phyloP scores from a whole-genome alignment of 2,797 vertebrate genomes.

The Austrolebias charrua region DNA sequence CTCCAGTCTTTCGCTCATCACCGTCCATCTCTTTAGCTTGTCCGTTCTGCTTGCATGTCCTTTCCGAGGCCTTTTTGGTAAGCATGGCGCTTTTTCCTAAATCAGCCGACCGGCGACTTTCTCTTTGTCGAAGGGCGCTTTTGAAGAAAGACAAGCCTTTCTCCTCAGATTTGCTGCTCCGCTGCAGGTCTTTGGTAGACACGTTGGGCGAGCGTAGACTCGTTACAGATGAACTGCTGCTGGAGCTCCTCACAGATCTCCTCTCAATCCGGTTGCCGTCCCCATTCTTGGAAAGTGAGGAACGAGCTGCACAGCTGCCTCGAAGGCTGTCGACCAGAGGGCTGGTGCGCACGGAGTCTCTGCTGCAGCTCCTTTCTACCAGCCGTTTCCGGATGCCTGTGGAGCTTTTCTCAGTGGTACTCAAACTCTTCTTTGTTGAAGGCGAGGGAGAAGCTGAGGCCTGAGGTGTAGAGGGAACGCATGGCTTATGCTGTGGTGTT shows the following conservation, averaged over 20 bases:
- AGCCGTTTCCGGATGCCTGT: constrained; percentile 79
- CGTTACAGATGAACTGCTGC: constrained; percentile 90
- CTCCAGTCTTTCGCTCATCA: constrained; percentile 62
- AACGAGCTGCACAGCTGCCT: constrained; percentile 67
- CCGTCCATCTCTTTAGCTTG: constrained; percentile 69
- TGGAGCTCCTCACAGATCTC: constrained; percentile 85
- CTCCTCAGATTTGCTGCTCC: constrained; percentile 91
- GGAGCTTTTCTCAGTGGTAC: constrained; percentile 61
- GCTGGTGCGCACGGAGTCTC: constrained; percentile 87
- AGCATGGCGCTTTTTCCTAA: constrained; percentile 90
- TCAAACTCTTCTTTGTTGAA: constrained; percentile 74
- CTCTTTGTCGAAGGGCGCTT: constrained; percentile 92
- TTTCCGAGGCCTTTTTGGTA: constrained; percentile 82
- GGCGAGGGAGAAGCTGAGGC: constrained; percentile 80
- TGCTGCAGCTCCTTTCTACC: constrained; percentile 85
- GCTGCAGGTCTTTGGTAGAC: constrained; percentile 80
- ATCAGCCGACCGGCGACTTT: constrained; percentile 91
- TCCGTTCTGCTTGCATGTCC: constrained; percentile 78
- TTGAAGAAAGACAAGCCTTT: constrained; percentile 97
- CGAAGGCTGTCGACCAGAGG: constrained; percentile 82
- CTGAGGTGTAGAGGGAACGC: constrained; percentile 73
- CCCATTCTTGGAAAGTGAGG: constrained; percentile 73
- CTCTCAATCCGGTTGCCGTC: constrained; percentile 73
- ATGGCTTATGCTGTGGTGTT: constrained; percentile 81
- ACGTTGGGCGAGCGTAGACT: constrained; percentile 87